Conservation (phyloP, 2,113 vertebrate genomes). For the Dinomys branickii region DNA sequence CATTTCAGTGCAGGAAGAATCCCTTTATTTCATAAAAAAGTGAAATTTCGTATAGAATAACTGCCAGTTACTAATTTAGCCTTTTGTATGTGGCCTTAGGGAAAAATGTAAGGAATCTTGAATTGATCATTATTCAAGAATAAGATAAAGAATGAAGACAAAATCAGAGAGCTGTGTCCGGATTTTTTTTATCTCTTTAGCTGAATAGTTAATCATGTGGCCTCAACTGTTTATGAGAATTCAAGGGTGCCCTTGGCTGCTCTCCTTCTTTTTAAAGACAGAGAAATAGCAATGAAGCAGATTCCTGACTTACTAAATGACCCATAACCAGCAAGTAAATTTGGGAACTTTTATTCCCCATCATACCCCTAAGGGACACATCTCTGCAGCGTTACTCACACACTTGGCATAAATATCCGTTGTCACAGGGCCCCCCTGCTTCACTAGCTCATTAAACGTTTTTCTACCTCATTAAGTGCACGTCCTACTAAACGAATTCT, state of each 20-base stretch:
- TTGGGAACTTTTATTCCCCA: background rate
- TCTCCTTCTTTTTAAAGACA: background rate
- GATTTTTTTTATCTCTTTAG: conserved; percentile 4
- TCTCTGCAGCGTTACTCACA: background rate
- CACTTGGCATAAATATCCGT: background rate
- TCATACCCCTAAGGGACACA: background rate
- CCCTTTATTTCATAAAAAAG: conserved; percentile 7
- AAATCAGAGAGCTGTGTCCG: background rate
- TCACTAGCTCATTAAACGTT: background rate
- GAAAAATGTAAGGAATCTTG: conserved; percentile 34
- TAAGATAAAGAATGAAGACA: background rate
- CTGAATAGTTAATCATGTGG: background rate
- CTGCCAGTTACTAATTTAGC: background rate
- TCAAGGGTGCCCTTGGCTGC: background rate
- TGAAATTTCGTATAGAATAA: background rate
- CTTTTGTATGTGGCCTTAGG: background rate
- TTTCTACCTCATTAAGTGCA: background rate
- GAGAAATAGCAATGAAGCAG: background rate
- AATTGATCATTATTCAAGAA: background rate
- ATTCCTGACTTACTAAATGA: background rate
- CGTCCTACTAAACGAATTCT: background rate
- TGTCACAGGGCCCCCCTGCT: background rate
- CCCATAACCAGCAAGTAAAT: background rate
- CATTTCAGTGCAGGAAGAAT: conserved; percentile 7
- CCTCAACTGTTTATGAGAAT: background rate